Conservation (phyloP, 2,888 invertebrate species). For the Elysia crispata region DNA sequence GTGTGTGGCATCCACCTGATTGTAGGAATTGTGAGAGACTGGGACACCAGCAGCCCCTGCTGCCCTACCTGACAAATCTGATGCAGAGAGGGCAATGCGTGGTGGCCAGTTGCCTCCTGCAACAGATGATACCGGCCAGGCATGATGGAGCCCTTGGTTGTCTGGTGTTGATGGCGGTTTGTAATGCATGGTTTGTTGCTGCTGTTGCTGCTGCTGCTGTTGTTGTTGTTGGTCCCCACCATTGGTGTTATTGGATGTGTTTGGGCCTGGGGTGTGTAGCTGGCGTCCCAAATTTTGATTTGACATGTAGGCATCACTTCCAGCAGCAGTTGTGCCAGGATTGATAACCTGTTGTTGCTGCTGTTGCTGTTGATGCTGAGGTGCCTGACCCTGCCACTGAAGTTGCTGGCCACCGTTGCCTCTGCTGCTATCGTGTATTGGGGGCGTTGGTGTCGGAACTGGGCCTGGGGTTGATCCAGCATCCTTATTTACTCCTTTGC, state of each 20-base stretch:
- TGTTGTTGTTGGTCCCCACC: slow-evolving; percentile 34
- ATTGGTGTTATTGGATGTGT: slow-evolving; percentile 12
- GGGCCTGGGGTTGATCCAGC: slow-evolving; percentile 47
- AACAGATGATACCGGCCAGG: slow-evolving; percentile 42
- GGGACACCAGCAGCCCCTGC: background rate
- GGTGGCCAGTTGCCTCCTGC: slow-evolving; percentile 50
- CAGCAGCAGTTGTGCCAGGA: slow-evolving; percentile 27
- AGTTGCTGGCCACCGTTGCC: slow-evolving; percentile 39
- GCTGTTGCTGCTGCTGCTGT: slow-evolving; percentile 29
- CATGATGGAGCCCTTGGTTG: slow-evolving; percentile 45
- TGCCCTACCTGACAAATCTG: slow-evolving; percentile 18
- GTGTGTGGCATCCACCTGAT: slow-evolving; percentile 48
- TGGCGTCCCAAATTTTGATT: slow-evolving; percentile 37
- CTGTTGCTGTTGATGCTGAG: slow-evolving; percentile 32
- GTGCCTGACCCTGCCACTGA: slow-evolving; percentile 44
- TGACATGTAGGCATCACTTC: slow-evolving; percentile 44
- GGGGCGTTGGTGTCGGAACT: slow-evolving; percentile 37
- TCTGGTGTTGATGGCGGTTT: slow-evolving; percentile 51
- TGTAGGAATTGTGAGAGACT: slow-evolving; percentile 42
- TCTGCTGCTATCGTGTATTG: slow-evolving; percentile 44
- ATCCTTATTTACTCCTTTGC: slow-evolving; percentile 32
- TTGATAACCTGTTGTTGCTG: slow-evolving; percentile 34
- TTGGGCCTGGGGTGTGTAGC: slow-evolving; percentile 42
- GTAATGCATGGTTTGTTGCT: slow-evolving; percentile 53
- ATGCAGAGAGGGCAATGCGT: slow-evolving; percentile 39